phyloP scores from a whole-genome alignment of 2,797 vertebrate genomes.

The Lateolabrax maculatus region DNA sequence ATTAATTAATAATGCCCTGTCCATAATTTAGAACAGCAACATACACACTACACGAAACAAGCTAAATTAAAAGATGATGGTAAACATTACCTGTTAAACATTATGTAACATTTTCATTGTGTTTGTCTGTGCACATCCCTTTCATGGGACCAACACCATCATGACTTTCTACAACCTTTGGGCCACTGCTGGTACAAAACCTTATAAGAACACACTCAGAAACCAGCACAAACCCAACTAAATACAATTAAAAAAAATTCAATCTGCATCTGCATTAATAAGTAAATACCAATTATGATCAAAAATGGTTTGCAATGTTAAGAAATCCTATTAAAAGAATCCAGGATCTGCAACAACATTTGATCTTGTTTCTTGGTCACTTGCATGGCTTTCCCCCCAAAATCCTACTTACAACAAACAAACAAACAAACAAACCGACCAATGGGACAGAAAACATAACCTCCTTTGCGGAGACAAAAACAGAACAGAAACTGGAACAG shows the following conservation, averaged over 20 bases:
- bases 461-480: background rate
- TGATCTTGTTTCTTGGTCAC: background rate
- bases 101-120: background rate
- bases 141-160: too few species aligned
- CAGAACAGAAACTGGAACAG: background rate
- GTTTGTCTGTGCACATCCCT: too few species aligned
- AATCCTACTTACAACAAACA: background rate
- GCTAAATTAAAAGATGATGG: background rate
- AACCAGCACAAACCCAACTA: background rate
- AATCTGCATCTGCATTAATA: background rate
- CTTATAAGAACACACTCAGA: background rate
- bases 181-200: background rate
- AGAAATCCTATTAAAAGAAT: background rate
- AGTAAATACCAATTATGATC: background rate
- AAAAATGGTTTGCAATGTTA: background rate
- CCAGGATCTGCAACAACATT: background rate
- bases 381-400: background rate
- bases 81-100: background rate
- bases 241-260: too few species aligned
- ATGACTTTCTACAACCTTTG: background rate
- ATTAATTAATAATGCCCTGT: background rate
- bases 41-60: background rate
- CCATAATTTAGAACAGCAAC: background rate
- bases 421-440: conserved; percentile 12
- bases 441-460: background rate